Evolutionary conservation across 1,140 invertebrate species (phyloP), one percentile per base, ranked within the genome.

Genomic region (Pseudoatta argentina): DNA sequence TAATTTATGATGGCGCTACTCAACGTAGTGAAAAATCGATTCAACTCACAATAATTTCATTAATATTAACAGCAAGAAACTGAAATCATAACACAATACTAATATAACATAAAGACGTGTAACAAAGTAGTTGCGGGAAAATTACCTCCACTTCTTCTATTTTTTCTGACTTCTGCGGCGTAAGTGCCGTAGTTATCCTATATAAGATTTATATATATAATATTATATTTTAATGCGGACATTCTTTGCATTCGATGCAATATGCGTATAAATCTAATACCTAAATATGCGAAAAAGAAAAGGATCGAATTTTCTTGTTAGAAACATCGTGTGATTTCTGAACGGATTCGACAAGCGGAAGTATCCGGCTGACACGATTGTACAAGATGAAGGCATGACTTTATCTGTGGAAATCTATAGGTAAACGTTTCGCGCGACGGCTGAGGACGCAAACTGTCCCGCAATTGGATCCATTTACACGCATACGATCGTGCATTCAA

Each of bases 361-460:
- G 78, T 81, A 57, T 72, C 24, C 21, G 51, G 4, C 14, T n/a
- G 76, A 21, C 30, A 69, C n/a, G 64, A 3, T 14, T 27, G 10
- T 71, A 10, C 66, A 27, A 44, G 86, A 63, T 53, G 69, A 69
- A 67, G 53, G 53, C 82, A 89, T 86, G 89, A 92, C 86, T 91
- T 92, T 91, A 91, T 91, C 89, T 59, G 18, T 66, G 66, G 73
- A 91, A 92, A 91, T 92, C 90, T 86, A 90, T 83, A 48, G 44
- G 69, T 76, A 86, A 87, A 86, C 73, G 51, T 66, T 76, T 89
- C 73, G 86, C 87, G 87, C 64, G 55, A 78, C 72, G 66, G 44
- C 82, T 79, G 88, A 88, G 71, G 88, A 86, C 82, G 88, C 75
- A 81, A 73, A 75, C 86, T 57, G 59, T 72, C 57, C 57, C 64